Base-by-base conservation (phyloP, 2,888 invertebrate species). In the Heteromyza rotundicornis region DNA sequence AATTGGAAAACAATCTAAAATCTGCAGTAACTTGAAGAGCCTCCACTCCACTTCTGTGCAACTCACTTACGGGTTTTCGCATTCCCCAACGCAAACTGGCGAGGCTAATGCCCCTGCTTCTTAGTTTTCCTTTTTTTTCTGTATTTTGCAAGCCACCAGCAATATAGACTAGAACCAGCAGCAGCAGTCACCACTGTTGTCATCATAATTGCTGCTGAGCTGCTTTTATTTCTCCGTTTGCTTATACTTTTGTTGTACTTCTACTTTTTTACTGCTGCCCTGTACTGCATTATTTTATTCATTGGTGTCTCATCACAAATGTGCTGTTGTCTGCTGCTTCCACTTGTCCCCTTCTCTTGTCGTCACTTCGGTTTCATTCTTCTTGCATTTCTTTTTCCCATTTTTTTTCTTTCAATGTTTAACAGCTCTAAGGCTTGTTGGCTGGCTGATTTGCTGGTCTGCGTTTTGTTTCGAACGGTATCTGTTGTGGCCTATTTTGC, bases 401-500 rank as follows among this genome's bases (percentile, higher is more conserved):
- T 27, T 27, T 40, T 40, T 40, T n/a, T 40, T 40, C 40, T 40
- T 32, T n/a, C 40, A 40, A n/a, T n/a, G n/a, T n/a, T n/a, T n/a
- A n/a, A n/a, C n/a, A n/a, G n/a, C n/a, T n/a, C n/a, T n/a, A n/a
- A n/a, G n/a, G n/a, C n/a, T n/a, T n/a, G n/a, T n/a, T n/a, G n/a
- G 3, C 20, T 16, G 24, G 16, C 27, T 44, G 27, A 19, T 22
- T 19, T 24, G 22, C n/a, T 32, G 16, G 40, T 27, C 16, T 27
- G 3, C 16, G 14, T 2, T 19, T 19, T 50, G 40, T 23, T 17
- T n/a, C 47, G 16, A 62, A 62, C 62, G 62, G 62, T 59, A 62
- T 62, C 62, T 36, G 54, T 62, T 62, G 62, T 62, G 62, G 62
- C 62, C 58, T 59, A 62, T 51, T 59, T n/a, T 59, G 58, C 20